Evolutionary conservation across 2,797 vertebrate genomes (phyloP), one percentile per base, ranked within the genome.

Genomic region (Lateolabrax maculatus): DNA sequence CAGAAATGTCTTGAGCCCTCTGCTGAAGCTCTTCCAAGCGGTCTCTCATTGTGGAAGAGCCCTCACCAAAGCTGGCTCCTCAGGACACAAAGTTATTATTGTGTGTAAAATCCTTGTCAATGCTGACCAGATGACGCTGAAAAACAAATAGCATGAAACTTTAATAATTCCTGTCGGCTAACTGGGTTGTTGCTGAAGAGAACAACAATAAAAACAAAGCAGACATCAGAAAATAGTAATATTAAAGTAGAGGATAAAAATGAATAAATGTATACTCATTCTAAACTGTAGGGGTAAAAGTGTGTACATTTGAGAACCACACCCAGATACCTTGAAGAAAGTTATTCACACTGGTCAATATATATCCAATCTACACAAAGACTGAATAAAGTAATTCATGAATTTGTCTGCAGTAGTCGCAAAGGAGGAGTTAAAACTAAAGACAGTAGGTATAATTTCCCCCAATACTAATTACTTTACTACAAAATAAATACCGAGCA

Each of bases 11-110:
- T 56, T 94, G 97, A 75, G 95, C 95, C 80, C 79, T 93, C 81
- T 95, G 91, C 85, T 90, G 96, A 71, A 99, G 81, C 87, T 99
- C 98, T 73, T 96, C 95, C 85, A 99, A 93, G 19, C 97, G 96
- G 78, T 99, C 97, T 93, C 79, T 98, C 97, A 99, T 96, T 29
- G 53, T 87, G 62, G 64, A 76, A 44, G 46, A 31, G 15, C 13
- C 23, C 21, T 63, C 69, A 15, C 51, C 52, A 57, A 37, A 62
- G 34, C 39, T 62, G 19, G 2, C 21, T 48, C 77, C 43, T 62
- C 71, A n/a, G 60, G 39, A 66, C 27, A 52, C 58, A 56, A 41
- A 58, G 8, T 55, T 81, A 62, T 69, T 69, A 5, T 49, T 2
- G 41, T 36, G 21, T 11, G 31, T 18, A 11, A 37, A 6, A 34